phyloP scores from a whole-genome alignment of 1,140 invertebrate species.

The Scaptomyza graminum region DNA sequence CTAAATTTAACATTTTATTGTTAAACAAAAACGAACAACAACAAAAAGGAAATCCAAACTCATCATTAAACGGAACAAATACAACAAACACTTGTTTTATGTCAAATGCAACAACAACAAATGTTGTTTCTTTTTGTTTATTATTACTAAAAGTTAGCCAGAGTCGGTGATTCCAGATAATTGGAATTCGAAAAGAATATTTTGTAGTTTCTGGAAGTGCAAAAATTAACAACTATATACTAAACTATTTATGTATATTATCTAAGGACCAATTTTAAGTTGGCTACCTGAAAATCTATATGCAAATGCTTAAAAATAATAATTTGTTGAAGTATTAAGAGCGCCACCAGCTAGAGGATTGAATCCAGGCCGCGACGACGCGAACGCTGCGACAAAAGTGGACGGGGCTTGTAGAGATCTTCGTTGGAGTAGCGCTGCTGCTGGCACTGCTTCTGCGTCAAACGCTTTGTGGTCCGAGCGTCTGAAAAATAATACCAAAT shows the following conservation, averaged over 20 bases:
- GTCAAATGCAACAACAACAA: slow-evolving; percentile 72
- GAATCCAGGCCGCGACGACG: slow-evolving; percentile 74
- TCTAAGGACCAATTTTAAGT: not conserved
- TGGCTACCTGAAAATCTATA: not conserved
- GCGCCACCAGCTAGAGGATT: slow-evolving; percentile 50
- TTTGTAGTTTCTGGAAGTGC: not conserved
- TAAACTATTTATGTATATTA: slow-evolving; percentile 1
- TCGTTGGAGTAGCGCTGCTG: slow-evolving; percentile 87
- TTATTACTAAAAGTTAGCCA: not conserved
- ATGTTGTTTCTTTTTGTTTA: slow-evolving; percentile 42
- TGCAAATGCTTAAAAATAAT: not conserved
- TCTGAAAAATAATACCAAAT: slow-evolving; percentile 29
- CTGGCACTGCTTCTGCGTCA: slow-evolving; percentile 69
- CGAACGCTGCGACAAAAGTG: slow-evolving; percentile 83
- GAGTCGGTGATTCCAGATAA: not conserved
- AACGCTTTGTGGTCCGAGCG: slow-evolving; percentile 41
- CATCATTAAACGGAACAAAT: slow-evolving; percentile 2
- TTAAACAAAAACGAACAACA: slow-evolving; percentile 50
- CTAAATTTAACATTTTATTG: slow-evolving; percentile 68
- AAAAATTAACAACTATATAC: not conserved
- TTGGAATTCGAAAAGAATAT: not conserved
- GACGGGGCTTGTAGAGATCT: slow-evolving; percentile 89
- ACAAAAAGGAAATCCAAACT: slow-evolving; percentile 11
- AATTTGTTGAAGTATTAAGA: not conserved
- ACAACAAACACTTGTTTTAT: slow-evolving; percentile 36